Evolutionary conservation across 2,797 vertebrate species (phyloP).

Genomic region (Oreonectes daqikongensis): DNA sequence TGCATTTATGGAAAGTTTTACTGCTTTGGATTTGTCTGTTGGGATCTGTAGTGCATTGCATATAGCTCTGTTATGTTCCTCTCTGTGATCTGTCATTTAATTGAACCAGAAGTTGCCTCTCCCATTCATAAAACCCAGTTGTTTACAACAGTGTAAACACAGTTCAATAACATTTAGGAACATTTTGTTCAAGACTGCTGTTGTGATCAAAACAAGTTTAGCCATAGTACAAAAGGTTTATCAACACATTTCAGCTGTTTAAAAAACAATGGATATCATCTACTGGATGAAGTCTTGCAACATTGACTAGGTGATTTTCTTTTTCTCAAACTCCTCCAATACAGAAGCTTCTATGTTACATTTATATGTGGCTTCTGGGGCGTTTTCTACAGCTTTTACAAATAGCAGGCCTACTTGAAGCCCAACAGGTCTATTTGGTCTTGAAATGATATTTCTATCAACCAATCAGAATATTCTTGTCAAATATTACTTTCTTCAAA

Average conservation of each 20-base stretch:
- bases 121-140: constrained; percentile 24
- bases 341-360: no score
- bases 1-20: constrained; percentile 31
- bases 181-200: constrained; percentile 33
- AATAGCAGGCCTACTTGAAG: no score
- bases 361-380: no score
- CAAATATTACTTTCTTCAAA: no score
- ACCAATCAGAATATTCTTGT: no score
- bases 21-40: constrained; percentile 12
- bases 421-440: no score
- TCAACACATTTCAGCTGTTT: constrained; percentile 15
- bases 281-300: constrained; percentile 3
- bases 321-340: no score
- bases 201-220: constrained; percentile 26
- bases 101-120: not conserved
- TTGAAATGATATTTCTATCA: not conserved
- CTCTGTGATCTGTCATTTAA: constrained; percentile 18
- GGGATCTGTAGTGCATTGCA: constrained; percentile 4
- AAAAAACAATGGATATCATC: constrained; percentile 8
- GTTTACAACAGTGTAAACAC: constrained; percentile 37
- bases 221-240: constrained; percentile 12
- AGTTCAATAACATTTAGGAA: constrained; percentile 17
- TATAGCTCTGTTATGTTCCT: not conserved
- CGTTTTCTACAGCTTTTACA: not conserved
- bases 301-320: no score